Evolutionary conservation across 64 coral and sea anemone genomes (phyloP), one percentile per base, ranked within the genome.

Genomic region (Montipora efflorescens): DNA sequence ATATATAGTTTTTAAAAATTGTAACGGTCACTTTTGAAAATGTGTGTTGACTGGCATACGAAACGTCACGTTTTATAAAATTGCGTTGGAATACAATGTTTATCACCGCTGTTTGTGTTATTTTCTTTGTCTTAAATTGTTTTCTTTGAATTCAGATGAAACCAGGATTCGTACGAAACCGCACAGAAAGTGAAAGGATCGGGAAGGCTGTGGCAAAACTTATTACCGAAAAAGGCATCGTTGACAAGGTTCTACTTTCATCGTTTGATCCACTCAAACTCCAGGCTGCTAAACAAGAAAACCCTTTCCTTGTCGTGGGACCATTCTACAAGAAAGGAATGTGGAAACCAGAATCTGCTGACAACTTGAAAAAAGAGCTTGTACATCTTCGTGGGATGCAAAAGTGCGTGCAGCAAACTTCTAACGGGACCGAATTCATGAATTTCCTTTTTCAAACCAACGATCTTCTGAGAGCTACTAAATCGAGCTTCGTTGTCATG

Each of bases 201-300:
- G 96, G 96, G 21, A 66, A 48, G 64, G 79, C 62, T 0, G 96
- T 95, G 3, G 96, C 96, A 18, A 90, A 88, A 59, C 89, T 98
- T 74, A 93, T 98, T 3, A 90, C 58, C 8, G 79, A 79, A 51
- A 71, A 93, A 75, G 83, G 94, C 12, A 53, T 98, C 16, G 87
- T 75, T 2, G 82, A 95, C 53, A 94, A 98, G 79, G 96, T 88
- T 5, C 61, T 89, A 2, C 70, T 98, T 53, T 76, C 76, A 4
- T 98, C 96, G 43, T 95, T 98, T 47, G 96, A 98, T 75, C 96
- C 96, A 48, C 92, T 98, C 87, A 95, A 98, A 51, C 36, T 79
- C 7, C 81, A 73, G 25, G 90, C 94, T 18, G 96, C 96, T 6
- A 82, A 90, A 21, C 53, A 55, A 64, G 94, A 90, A 79, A 93